Conservation (phyloP, 92 coral and sea anemone species). For the Siderastrea siderea region DNA sequence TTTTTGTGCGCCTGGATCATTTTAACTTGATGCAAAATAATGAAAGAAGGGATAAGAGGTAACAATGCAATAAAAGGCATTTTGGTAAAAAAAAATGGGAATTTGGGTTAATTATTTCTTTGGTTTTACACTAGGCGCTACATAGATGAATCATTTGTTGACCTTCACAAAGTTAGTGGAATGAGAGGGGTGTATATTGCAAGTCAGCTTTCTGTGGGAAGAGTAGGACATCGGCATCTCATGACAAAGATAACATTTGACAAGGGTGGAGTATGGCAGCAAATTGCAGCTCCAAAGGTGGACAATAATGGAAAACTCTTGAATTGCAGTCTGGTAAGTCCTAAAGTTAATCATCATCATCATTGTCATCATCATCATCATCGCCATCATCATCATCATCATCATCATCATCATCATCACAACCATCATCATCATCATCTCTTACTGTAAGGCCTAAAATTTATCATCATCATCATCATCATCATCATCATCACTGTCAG, state of each 20-base stretch:
- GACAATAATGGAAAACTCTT: slow-evolving; percentile 71
- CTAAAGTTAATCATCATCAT: not conserved
- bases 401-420: too few relatives aligned
- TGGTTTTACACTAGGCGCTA: slow-evolving; percentile 66
- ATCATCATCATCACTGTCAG: too few relatives aligned
- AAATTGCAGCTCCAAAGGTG: slow-evolving; percentile 71
- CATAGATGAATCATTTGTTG: slow-evolving; percentile 85
- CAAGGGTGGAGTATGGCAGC: slow-evolving; percentile 91
- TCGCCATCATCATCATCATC: not conserved
- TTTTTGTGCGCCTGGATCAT: too few relatives aligned
- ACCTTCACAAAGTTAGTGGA: slow-evolving; percentile 93
- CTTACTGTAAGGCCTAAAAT: too few relatives aligned
- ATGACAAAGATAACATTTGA: slow-evolving; percentile 85
- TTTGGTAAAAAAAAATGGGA: not conserved
- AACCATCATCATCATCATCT: too few relatives aligned
- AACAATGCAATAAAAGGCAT: too few relatives aligned
- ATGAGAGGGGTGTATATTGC: slow-evolving; percentile 95
- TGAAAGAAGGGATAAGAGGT: too few relatives aligned
- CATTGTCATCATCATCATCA: not conserved
- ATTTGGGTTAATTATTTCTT: not conserved
- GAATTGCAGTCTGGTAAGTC: slow-evolving; percentile 82
- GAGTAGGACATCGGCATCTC: slow-evolving; percentile 77
- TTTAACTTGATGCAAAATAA: too few relatives aligned
- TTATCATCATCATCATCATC: too few relatives aligned
- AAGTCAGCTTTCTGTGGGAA: slow-evolving; percentile 83